Evolutionary conservation across 2,113 vertebrate genomes (phyloP), one percentile per base, ranked within the genome.

Genomic region (Pelvicachromis taeniatus): DNA sequence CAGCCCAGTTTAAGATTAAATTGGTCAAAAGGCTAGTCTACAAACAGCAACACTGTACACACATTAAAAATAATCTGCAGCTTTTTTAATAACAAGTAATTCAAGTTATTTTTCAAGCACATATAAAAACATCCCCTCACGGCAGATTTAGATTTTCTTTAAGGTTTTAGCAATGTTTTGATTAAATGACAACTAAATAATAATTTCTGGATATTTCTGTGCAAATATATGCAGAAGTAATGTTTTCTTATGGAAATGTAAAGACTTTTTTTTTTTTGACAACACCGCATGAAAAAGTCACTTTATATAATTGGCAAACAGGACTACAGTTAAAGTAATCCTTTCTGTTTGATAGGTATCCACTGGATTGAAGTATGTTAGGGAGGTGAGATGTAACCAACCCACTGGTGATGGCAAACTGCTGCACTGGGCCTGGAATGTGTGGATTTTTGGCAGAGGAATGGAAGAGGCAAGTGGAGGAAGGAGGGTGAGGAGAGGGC

Each of bases 351-450:
- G 65, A 70, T 70, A 45, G 21, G 45, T 70, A 70, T 26, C 40
- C 38, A 2, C 12, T 80, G 19, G 77, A 54, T 65, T 61, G 12
- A 77, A 54, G 75, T 84, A 58, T 78, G 21, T 77, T 70, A 70
- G 26, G 19, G 85, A 54, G 77, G 55, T 21, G 80, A 78, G 87
- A 89, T 86, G 80, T 83, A 82, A 86, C 45, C 38, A 29, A 35
- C 65, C 78, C 78, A 31, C 85, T 85, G 83, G 55, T 86, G 90
- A 92, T 61, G 80, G 70, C 7, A 6, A 87, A 78, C 63, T 68
- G 16, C 84, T 85, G 86, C n/a, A 38, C 70, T 65, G 80, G 38
- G 53, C 84, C 80, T 87, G 94, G 93, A 95, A 94, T 95, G 92
- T 84, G 48, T 83, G 78, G 68, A 83, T 86, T 88, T 63, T 82